Percentiles rank a stretch among this genome's conserved stretches.
These are phyloP conservation scores for Caradrina kadenii DNA, from an alignment of 2,888 invertebrate species.

Conservation along the genomic window DNA sequence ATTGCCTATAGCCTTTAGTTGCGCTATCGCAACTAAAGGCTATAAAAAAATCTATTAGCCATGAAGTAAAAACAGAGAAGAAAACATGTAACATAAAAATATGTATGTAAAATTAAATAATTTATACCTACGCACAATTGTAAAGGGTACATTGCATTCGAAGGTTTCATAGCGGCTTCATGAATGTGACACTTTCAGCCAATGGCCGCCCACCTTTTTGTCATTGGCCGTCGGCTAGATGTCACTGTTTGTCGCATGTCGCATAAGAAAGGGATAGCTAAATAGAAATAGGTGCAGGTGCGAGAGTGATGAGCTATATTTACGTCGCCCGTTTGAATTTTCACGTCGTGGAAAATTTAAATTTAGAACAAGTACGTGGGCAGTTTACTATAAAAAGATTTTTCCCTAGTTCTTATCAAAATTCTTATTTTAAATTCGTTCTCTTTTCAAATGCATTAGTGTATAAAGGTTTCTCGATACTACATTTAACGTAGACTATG, in stretches of 20 bases:
- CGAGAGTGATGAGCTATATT: conserved; percentile 64
- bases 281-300: conserved; percentile 43
- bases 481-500: not conserved
- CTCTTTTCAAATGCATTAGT: not conserved
- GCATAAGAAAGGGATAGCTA: conserved; percentile 69
- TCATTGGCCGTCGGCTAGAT: conserved; percentile 81
- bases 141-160: not conserved
- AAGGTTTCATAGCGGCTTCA: conserved; percentile 42
- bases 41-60: no score
- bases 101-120: not conserved
- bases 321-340: conserved; percentile 56
- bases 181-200: conserved; percentile 75
- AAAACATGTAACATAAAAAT: not conserved
- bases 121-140: not conserved
- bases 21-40: no score
- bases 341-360: conserved; percentile 40
- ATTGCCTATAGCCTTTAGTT: no score
- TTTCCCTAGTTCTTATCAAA: not conserved
- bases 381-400: not conserved
- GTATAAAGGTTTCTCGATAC: not conserved
- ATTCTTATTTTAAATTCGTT: not conserved
- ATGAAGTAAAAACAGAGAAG: not conserved
- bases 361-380: conserved; percentile 36
- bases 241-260: conserved; percentile 82
- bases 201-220: conserved; percentile 72